phyloP scores from a whole-genome alignment of 2,888 invertebrate species.

The Epinotia demarniana region DNA sequence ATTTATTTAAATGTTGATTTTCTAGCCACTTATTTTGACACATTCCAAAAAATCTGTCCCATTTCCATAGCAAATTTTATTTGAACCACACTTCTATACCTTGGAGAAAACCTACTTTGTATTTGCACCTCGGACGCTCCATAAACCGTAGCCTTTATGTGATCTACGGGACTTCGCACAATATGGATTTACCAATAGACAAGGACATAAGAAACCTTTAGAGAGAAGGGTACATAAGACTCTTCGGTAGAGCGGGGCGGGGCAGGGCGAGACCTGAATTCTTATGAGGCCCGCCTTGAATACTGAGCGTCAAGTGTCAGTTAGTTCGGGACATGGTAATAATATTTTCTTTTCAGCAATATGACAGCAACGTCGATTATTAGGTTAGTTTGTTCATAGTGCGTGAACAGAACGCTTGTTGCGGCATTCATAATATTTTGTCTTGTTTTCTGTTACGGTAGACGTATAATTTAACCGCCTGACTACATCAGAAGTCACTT shows the following conservation, averaged over 20 bases:
- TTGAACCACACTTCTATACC: constrained; percentile 40
- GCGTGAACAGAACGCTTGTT: neutral
- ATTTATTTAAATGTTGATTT: neutral
- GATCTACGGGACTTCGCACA: constrained; percentile 47
- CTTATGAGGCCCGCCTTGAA: constrained; percentile 45
- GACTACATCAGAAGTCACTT: neutral
- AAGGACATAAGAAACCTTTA: constrained; percentile 31
- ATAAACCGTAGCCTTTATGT: constrained; percentile 47
- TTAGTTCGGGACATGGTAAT: constrained; percentile 44
- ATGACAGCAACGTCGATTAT: constrained; percentile 42
- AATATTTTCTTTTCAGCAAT: constrained; percentile 44
- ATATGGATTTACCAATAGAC: constrained; percentile 28
- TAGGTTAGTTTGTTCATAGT: constrained; percentile 34
- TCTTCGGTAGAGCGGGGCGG: neutral
- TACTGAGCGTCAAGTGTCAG: constrained; percentile 45
- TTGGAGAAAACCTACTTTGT: constrained; percentile 45
- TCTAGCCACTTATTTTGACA: neutral
- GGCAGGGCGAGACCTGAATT: constrained; percentile 43
- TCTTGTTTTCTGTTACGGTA: neutral
- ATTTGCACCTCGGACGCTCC: constrained; percentile 39
- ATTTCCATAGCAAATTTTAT: constrained; percentile 18
- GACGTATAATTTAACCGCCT: neutral
- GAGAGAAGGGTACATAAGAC: constrained; percentile 9
- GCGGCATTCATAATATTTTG: neutral
- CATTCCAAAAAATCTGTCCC: constrained; percentile 4